Conservation (phyloP, 2,113 vertebrate species). For the Festucalex cinctus region DNA sequence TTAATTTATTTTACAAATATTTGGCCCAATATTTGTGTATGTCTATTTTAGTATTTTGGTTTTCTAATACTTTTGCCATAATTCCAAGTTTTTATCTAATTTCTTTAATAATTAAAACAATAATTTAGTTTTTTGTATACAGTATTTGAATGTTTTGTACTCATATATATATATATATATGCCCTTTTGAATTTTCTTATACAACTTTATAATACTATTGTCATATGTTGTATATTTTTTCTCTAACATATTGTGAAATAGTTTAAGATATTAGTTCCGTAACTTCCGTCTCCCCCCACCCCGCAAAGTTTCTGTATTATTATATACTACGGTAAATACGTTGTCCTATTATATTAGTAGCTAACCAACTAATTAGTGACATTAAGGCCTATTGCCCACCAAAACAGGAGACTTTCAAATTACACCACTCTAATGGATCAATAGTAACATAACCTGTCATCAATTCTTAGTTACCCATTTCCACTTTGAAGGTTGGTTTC, state of each 20-base stretch:
- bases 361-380: neutral
- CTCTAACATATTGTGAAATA: neutral
- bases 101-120: too few species aligned
- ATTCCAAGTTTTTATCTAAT: too few species aligned
- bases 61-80: neutral
- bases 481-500: slow-evolving; percentile 1
- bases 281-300: too few species aligned
- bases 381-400: neutral
- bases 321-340: too few species aligned
- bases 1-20: neutral
- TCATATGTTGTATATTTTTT: neutral
- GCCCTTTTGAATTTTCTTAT: too few species aligned
- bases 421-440: neutral
- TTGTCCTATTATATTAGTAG: neutral
- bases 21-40: too few species aligned
- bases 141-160: neutral
- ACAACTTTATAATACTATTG: too few species aligned
- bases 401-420: neutral
- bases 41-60: neutral
- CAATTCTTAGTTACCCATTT: slow-evolving; percentile 1
- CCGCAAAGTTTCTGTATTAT: too few species aligned
- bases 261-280: neutral
- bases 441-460: neutral
- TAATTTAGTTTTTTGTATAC: too few species aligned
- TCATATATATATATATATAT: neutral